Conservation (phyloP, 1,140 invertebrate species). For the silkworm (Bombyx mori) region ASM3026992v2 NC_085121.1:10862501-10863000, state of each 20-base stretch:
- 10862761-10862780: constrained; percentile 55
- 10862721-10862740: constrained; percentile 61
- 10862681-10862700: constrained; percentile 61
- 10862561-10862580: too few species aligned
- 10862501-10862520: too few species aligned
- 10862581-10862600: too few species aligned
- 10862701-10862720: constrained; percentile 65
- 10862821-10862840: constrained; percentile 64
- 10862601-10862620: too few species aligned
- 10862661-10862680: constrained; percentile 47
- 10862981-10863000: neutral
- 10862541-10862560: too few species aligned
- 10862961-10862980: neutral
- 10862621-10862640: too few species aligned
- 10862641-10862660: too few species aligned
- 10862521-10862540: too few species aligned
- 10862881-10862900: too few species aligned
- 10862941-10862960: neutral
- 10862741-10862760: constrained; percentile 52
- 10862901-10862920: too few species aligned
- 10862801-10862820: constrained; percentile 64
- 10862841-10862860: constrained; percentile 64
- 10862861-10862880: constrained; percentile 58
- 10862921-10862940: neutral
- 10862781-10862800: constrained; percentile 48